phyloP scores from a whole-genome alignment of 2,797 vertebrate genomes.

The Aldrovandia affinis region DNA sequence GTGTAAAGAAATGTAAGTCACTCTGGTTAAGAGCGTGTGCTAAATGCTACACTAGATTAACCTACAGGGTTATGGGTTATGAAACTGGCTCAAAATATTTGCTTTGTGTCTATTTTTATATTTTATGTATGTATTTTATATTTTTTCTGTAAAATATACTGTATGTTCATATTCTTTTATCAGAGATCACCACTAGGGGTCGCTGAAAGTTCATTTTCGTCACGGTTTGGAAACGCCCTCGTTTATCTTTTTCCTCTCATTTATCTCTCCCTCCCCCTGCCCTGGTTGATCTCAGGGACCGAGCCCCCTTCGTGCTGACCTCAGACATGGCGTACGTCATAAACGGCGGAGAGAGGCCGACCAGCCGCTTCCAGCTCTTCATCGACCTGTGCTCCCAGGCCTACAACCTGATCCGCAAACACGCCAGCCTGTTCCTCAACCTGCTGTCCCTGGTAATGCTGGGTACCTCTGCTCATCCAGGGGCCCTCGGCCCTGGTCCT shows the following conservation, averaged over 20 bases:
- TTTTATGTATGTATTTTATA: no score
- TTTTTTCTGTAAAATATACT: no score
- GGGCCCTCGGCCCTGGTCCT: no score
- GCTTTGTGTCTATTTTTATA: no score
- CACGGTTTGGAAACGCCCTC: neutral
- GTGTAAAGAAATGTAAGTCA: no score
- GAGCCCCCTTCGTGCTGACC: slow-evolving; percentile 95
- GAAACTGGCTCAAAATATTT: no score
- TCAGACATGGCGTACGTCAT: slow-evolving; percentile 99
- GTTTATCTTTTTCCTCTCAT: no score
- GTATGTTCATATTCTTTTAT: no score
- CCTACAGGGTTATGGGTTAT: no score
- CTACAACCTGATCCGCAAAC: slow-evolving; percentile 95
- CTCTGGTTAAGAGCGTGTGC: no score
- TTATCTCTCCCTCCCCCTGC: no score
- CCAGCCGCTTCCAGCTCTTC: slow-evolving; percentile 96
- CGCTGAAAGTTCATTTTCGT: neutral
- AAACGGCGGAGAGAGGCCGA: slow-evolving; percentile 95
- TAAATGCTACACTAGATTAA: no score
- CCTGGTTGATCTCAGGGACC: slow-evolving; percentile 90
- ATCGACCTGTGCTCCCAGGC: slow-evolving; percentile 96
- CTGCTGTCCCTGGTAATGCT: slow-evolving; percentile 89
- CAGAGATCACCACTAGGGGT: neutral
- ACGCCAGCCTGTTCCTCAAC: slow-evolving; percentile 92
- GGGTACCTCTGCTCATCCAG: neutral